Conservation (phyloP, 2,797 vertebrate genomes). For the Acrossocheilus fasciatus region DNA sequence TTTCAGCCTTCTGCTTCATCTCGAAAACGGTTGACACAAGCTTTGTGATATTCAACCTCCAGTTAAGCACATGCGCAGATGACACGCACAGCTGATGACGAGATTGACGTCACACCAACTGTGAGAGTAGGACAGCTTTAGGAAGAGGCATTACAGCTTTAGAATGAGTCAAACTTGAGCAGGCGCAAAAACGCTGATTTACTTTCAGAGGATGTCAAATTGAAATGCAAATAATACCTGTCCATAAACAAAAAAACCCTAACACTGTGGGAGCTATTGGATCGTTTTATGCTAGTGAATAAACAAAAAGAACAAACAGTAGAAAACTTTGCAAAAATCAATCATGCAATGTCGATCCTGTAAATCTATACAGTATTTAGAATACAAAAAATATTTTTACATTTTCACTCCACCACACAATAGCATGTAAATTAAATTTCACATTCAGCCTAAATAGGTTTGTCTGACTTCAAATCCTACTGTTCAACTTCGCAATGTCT, state of each 20-base stretch:
- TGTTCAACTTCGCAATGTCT: neutral
- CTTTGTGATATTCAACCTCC: neutral
- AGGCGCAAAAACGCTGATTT: neutral
- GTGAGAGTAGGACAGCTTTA: neutral
- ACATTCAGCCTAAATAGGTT: neutral
- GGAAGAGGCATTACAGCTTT: neutral
- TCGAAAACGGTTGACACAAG: neutral
- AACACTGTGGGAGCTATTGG: neutral
- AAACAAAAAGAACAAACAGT: neutral
- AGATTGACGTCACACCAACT: neutral
- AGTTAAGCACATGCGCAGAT: neutral
- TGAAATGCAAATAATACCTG: neutral
- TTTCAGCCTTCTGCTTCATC: neutral
- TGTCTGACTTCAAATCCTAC: neutral
- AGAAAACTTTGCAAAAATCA: conserved; percentile 21
- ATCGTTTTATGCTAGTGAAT: neutral
- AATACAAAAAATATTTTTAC: neutral
- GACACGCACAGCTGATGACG: neutral
- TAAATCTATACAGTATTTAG: conserved; percentile 22
- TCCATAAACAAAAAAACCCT: neutral
- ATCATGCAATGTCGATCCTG: conserved; percentile 13
- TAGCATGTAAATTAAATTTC: conserved; percentile 30
- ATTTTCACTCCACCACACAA: conserved; percentile 10
- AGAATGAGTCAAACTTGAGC: neutral
- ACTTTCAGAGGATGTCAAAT: neutral